These are phyloP conservation scores for Psylliodes chrysocephalus DNA, from an alignment of 2,888 invertebrate species.

Conservation along the genomic window DNA sequence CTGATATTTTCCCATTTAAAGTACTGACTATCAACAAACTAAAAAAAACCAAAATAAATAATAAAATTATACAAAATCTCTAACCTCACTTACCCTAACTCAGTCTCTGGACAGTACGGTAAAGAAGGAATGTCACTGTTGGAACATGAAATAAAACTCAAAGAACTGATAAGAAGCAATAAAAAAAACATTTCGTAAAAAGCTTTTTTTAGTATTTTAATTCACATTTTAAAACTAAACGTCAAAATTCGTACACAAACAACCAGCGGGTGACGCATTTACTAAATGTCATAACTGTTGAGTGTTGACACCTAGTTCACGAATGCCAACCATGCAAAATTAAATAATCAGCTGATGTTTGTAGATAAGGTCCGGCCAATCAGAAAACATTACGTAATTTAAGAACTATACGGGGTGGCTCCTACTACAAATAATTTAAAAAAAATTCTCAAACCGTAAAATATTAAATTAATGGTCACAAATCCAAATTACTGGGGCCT, in stretches of 20 bases:
- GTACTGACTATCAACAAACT: slow-evolving; percentile 84
- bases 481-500: too few relatives aligned
- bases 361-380: too few relatives aligned
- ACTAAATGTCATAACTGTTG: background rate
- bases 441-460: too few relatives aligned
- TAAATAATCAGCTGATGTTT: too few relatives aligned
- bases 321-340: too few relatives aligned
- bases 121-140: slow-evolving; percentile 42
- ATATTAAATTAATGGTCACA: too few relatives aligned
- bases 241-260: slow-evolving; percentile 23
- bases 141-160: slow-evolving; percentile 12
- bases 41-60: slow-evolving; percentile 14
- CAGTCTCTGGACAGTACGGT: slow-evolving; percentile 48
- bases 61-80: background rate
- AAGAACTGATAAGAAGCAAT: slow-evolving; percentile 9
- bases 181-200: slow-evolving; percentile 21
- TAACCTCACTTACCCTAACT: slow-evolving; percentile 44
- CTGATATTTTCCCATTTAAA: slow-evolving; percentile 87
- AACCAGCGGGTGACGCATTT: slow-evolving; percentile 4
- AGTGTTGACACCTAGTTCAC: too few relatives aligned
- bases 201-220: background rate
- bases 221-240: slow-evolving; percentile 11
- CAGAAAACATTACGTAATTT: too few relatives aligned
- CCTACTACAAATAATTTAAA: too few relatives aligned
- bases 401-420: too few relatives aligned